phyloP scores from a whole-genome alignment of 2,888 invertebrate genomes.

The Embidobia sp. region DNA sequence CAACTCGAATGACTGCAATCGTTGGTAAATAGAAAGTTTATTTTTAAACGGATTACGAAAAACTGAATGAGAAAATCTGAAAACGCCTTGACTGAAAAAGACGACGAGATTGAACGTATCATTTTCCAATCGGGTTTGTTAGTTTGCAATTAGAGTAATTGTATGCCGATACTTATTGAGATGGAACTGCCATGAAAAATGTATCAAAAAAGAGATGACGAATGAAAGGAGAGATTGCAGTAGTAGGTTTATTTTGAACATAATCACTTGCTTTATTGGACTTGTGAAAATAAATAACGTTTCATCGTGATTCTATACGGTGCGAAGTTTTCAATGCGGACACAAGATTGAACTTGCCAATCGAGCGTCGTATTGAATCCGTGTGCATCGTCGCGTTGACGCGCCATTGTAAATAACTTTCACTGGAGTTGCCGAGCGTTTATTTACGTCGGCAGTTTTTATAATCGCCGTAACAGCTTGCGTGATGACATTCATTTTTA shows the following conservation, averaged over 20 bases:
- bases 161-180: not conserved
- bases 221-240: no score
- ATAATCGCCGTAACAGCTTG: conserved; percentile 33
- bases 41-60: conserved; percentile 40
- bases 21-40: conserved; percentile 48
- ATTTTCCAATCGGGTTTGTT: conserved; percentile 10
- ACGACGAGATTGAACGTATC: conserved; percentile 5
- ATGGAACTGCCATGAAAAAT: no score
- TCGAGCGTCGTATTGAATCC: conserved; percentile 27
- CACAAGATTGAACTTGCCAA: conserved; percentile 36
- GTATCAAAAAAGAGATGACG: no score
- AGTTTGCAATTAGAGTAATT: no score
- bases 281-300: no score
- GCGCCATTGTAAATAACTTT: conserved; percentile 56
- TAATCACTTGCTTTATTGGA: no score
- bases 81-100: no score
- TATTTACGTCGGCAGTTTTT: conserved; percentile 44
- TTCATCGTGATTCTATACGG: no score
- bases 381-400: conserved; percentile 34
- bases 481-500: conserved; percentile 51
- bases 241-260: no score
- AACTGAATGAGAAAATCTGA: no score
- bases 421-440: conserved; percentile 39
- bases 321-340: conserved; percentile 4
- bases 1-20: conserved; percentile 23